phyloP scores from a whole-genome alignment of 2,888 invertebrate species.

The Apamea crenata region DNA sequence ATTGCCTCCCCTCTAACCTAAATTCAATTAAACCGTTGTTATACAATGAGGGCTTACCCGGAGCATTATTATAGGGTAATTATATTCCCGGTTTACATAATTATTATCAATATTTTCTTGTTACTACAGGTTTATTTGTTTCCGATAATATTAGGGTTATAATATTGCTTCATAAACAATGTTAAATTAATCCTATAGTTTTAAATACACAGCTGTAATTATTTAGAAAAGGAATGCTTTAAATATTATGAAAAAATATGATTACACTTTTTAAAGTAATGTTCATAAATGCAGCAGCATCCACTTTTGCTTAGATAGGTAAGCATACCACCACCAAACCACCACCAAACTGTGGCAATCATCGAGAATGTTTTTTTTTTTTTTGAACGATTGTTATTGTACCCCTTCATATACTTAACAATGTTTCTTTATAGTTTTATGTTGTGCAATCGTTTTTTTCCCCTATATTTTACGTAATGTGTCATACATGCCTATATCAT shows the following conservation, averaged over 20 bases:
- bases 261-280: not conserved
- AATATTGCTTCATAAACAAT: not conserved
- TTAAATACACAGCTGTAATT: not conserved
- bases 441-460: no score
- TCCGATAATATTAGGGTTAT: not conserved
- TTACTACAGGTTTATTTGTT: not conserved
- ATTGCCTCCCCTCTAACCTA: slow-evolving; percentile 42
- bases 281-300: not conserved
- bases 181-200: not conserved
- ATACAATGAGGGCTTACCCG: slow-evolving; percentile 22
- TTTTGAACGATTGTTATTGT: no score
- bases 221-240: not conserved
- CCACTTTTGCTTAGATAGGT: not conserved
- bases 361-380: no score
- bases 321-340: not conserved
- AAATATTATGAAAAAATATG: not conserved
- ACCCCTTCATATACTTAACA: no score
- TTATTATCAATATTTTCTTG: slow-evolving; percentile 5
- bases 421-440: no score
- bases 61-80: slow-evolving; percentile 42
- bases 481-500: no score
- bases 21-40: slow-evolving; percentile 47
- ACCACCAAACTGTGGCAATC: no score
- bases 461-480: not conserved
- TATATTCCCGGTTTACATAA: slow-evolving; percentile 18